These are phyloP conservation scores for Sesia bembeciformis DNA, from an alignment of 2,888 invertebrate genomes.

Conservation along the genomic window DNA sequence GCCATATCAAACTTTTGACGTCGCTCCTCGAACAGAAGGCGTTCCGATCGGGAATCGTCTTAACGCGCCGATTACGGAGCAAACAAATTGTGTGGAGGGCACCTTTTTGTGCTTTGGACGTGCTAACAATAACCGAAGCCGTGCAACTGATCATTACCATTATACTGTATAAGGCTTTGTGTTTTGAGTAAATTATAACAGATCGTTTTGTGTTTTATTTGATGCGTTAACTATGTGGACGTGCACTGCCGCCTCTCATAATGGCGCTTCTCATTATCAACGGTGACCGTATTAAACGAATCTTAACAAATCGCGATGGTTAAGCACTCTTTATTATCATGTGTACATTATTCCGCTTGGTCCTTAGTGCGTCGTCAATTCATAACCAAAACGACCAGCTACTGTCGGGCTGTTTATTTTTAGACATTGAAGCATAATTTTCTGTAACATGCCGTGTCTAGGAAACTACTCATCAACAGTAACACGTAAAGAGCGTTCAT, in stretches of 20 bases:
- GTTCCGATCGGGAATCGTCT: conserved; percentile 27
- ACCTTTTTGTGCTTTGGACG: conserved; percentile 62
- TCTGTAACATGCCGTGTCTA: conserved; percentile 28
- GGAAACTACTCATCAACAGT: conserved; percentile 33
- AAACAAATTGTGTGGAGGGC: conserved; percentile 63
- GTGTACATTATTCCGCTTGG: neutral
- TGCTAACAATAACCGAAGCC: conserved; percentile 65
- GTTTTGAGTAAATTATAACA: conserved; percentile 75
- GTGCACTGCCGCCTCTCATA: conserved; percentile 34
- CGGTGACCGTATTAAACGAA: conserved; percentile 60
- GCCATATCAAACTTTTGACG: conserved; percentile 43
- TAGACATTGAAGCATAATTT: conserved; percentile 31
- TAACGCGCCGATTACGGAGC: conserved; percentile 51
- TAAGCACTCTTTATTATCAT: conserved; percentile 2
- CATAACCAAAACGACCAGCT: conserved; percentile 16
- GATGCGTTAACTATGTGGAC: conserved; percentile 40
- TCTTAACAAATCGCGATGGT: conserved; percentile 35
- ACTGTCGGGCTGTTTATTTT: conserved; percentile 34
- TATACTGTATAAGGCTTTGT: conserved; percentile 71
- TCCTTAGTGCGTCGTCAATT: neutral
- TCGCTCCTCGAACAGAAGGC: conserved; percentile 38
- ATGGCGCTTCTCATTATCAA: conserved; percentile 58
- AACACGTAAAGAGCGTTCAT: conserved; percentile 37
- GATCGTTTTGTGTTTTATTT: conserved; percentile 57
- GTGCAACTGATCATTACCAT: conserved; percentile 71